Conservation (phyloP, 2,797 vertebrate species). For the Sus cebifrons region DNA sequence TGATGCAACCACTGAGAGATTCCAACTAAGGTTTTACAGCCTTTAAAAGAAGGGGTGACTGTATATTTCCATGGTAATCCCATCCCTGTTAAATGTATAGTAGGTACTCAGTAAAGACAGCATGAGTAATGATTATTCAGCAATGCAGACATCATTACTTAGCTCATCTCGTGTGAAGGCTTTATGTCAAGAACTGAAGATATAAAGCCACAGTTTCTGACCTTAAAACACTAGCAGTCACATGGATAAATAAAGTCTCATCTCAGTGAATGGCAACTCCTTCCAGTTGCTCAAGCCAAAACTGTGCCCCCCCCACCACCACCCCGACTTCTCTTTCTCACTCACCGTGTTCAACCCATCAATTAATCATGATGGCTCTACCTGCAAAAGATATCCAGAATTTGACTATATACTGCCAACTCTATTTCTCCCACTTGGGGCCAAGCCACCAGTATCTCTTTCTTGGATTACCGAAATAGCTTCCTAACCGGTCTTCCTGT, state of each 20-base stretch:
- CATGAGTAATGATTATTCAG: background rate
- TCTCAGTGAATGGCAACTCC: background rate
- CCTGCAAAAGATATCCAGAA: background rate
- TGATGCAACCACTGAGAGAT: background rate
- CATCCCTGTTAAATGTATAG: background rate
- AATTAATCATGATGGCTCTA: background rate
- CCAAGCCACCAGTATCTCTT: background rate
- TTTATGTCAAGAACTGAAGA: background rate
- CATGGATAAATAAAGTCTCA: background rate
- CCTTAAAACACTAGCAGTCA: background rate
- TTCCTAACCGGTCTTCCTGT: background rate
- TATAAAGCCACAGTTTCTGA: background rate
- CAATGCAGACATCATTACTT: background rate
- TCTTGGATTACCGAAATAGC: background rate
- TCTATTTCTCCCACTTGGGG: background rate
- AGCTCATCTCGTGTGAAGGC: background rate
- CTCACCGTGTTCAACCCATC: background rate
- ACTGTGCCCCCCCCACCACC: background rate
- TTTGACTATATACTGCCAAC: background rate
- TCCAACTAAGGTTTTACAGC: background rate
- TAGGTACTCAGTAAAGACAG: background rate
- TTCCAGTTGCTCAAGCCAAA: background rate
- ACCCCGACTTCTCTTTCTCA: background rate
- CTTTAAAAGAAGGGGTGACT: conserved; percentile 26
- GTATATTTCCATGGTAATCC: background rate